Percentiles rank a stretch among this genome's conserved stretches.
These are phyloP conservation scores for Leptobrachium ailaonicum DNA, from an alignment of 2,113 vertebrate species.

Conservation along the genomic window DNA sequence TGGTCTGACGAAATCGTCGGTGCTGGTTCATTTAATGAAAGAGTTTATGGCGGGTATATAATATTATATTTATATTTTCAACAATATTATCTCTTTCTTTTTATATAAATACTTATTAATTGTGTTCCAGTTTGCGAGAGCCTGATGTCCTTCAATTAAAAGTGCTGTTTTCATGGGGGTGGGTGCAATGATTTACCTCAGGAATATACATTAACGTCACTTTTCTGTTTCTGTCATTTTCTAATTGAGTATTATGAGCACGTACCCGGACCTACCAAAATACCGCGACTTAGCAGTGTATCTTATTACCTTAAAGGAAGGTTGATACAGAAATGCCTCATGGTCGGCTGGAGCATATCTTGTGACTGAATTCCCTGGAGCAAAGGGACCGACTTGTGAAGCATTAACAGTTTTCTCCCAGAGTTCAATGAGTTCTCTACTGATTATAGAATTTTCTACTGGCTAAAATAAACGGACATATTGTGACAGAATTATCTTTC, in stretches of 20 bases:
- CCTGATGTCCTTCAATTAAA: too few relatives aligned
- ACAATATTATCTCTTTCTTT: too few relatives aligned
- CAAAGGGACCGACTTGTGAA: slow-evolving; percentile 17
- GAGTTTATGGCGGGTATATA: too few relatives aligned
- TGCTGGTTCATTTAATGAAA: too few relatives aligned
- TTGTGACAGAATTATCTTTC: too few relatives aligned
- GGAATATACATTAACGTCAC: too few relatives aligned
- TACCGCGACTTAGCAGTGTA: background rate
- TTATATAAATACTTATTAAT: too few relatives aligned
- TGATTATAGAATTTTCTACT: slow-evolving; percentile 14
- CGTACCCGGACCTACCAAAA: background rate
- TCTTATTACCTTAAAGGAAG: background rate
- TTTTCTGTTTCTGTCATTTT: background rate
- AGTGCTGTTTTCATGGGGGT: too few relatives aligned
- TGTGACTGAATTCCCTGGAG: slow-evolving; percentile 1
- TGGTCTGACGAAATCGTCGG: too few relatives aligned
- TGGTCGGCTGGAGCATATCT: background rate
- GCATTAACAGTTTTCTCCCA: slow-evolving; percentile 17
- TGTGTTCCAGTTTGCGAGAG: too few relatives aligned
- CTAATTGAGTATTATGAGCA: background rate
- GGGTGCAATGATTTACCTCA: too few relatives aligned
- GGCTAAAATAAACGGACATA: background rate
- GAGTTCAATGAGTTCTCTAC: slow-evolving; percentile 16
- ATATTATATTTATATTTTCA: too few relatives aligned
- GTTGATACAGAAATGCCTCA: background rate